Base-by-base conservation (phyloP, 2,888 invertebrate genomes). In the Synanthedon formicaeformis region DNA sequence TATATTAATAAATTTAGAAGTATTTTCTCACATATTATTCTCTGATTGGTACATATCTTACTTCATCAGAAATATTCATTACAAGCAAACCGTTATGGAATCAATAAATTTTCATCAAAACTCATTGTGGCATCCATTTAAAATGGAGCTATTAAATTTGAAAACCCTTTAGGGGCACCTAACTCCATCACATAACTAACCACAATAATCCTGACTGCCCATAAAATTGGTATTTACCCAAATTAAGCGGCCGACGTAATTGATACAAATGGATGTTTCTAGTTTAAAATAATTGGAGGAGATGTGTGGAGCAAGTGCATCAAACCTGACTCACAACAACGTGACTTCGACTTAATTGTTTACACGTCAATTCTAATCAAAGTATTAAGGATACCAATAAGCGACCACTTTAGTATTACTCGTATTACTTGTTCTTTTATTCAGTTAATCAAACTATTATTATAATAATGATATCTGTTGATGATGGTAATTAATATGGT, bases 191-290 rank as follows among this genome's bases (percentile, higher is more conserved):
- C 50, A 41, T 63, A 60, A 65, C 58, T 62, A 66, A 72, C 78
- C 76, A 77, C 74, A 78, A 75, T 75, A 74, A 78, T 77, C 76
- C 67, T 72, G 64, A 67, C 66, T 69, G 67, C 62, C 81, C 81
- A 80, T 84, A 81, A 82, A 84, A 83, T 81, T 82, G 81, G 77
- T 83, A 81, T 85, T 83, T 81, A 79, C 77, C 79, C 72, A 81
- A 85, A 85, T 85, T 84, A 81, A 85, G 75, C 71, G 73, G 66
- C 64, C 69, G 59, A 63, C 70, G 73, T 81, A 85, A 87, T 86
- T 87, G 86, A 86, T 78, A 87, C 75, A 81, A 86, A 87, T 86
- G 84, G 83, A 67, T 76, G 78, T 83, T 81, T 70, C 76, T 75
- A 81, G 79, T 86, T 86, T 78, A 80, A 73, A 63, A 61, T 76